A percentile compares a stretch with the other conserved stretches of the same genome.
Conservation (phyloP, 2,113 vertebrate genomes). For the Apteryx mantelli region DNA sequence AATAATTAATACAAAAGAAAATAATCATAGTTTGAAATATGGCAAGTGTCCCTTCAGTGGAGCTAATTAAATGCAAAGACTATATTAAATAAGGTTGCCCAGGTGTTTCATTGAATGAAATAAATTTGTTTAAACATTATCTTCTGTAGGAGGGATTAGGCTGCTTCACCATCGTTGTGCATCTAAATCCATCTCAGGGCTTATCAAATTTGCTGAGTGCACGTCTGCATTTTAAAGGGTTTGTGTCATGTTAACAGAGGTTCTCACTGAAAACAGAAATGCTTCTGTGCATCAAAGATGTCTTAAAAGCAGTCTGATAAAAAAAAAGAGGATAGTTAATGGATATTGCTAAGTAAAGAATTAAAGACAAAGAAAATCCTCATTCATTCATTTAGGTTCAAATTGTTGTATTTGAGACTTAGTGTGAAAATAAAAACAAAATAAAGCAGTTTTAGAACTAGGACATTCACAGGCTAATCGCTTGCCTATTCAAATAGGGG, state of each 20-base stretch:
- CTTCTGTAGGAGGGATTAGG: slow-evolving; percentile 44
- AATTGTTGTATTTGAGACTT: background rate
- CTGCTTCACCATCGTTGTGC: slow-evolving; percentile 33
- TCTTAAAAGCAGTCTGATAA: background rate
- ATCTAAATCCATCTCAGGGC: slow-evolving; percentile 50
- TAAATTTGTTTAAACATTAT: slow-evolving; percentile 65
- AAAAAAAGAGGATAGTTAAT: background rate
- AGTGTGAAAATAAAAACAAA: background rate
- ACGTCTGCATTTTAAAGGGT: slow-evolving; percentile 33
- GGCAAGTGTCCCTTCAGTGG: background rate
- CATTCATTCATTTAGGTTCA: background rate
- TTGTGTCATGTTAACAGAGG: slow-evolving; percentile 3
- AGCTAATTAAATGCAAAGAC: slow-evolving; percentile 61
- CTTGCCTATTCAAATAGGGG: background rate
- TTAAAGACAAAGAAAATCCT: background rate
- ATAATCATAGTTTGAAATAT: slow-evolving; percentile 33
- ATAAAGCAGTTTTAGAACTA: background rate
- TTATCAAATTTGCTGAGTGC: slow-evolving; percentile 52
- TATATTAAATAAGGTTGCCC: slow-evolving; percentile 52
- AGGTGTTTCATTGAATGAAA: slow-evolving; percentile 52
- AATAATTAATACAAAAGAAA: slow-evolving; percentile 45
- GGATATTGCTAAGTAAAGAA: background rate
- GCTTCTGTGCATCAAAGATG: background rate
- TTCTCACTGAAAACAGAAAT: slow-evolving; percentile 2
- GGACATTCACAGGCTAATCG: background rate